Conservation (phyloP, 2,797 vertebrate genomes). For the Danionella dracula region DNA sequence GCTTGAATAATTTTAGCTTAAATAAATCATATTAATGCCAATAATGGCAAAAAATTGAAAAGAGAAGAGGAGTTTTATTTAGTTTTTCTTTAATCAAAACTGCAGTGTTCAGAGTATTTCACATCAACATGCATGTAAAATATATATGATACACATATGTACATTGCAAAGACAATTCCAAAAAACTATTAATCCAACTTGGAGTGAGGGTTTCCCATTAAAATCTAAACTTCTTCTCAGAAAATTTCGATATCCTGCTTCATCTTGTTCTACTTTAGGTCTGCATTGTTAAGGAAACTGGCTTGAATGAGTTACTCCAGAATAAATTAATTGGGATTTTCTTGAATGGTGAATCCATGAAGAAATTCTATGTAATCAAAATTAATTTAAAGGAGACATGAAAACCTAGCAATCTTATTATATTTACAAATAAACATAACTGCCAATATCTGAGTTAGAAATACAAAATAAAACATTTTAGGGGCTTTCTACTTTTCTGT, state of each 20-base stretch:
- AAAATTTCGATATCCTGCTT: neutral
- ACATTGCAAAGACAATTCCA: conserved; percentile 66
- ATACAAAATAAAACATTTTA: conserved; percentile 47
- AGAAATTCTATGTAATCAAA: conserved; percentile 12
- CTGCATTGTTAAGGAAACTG: conserved; percentile 17
- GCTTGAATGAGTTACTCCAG: conserved; percentile 26
- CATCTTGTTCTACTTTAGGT: conserved; percentile 1
- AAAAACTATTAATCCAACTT: conserved; percentile 63
- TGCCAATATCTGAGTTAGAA: conserved; percentile 36
- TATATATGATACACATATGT: conserved; percentile 80
- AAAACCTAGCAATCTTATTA: conserved; percentile 19
- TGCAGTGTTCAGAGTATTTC: conserved; percentile 75
- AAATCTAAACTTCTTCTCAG: conserved; percentile 12
- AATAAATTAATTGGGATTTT: conserved; percentile 46
- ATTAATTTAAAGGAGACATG: too few relatives aligned
- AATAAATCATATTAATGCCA: too few relatives aligned
- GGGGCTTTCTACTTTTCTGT: conserved; percentile 58
- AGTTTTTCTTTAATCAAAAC: conserved; percentile 76
- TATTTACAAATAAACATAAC: conserved; percentile 27
- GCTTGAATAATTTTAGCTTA: too few relatives aligned
- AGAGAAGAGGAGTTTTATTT: conserved; percentile 24
- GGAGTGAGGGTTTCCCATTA: conserved; percentile 62
- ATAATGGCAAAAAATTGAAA: too few relatives aligned
- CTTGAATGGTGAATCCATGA: conserved; percentile 1
- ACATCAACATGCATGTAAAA: conserved; percentile 81